Evolutionary conservation across 2,888 invertebrate species (phyloP).

Genomic region (Subacronicta megacephala): DNA sequence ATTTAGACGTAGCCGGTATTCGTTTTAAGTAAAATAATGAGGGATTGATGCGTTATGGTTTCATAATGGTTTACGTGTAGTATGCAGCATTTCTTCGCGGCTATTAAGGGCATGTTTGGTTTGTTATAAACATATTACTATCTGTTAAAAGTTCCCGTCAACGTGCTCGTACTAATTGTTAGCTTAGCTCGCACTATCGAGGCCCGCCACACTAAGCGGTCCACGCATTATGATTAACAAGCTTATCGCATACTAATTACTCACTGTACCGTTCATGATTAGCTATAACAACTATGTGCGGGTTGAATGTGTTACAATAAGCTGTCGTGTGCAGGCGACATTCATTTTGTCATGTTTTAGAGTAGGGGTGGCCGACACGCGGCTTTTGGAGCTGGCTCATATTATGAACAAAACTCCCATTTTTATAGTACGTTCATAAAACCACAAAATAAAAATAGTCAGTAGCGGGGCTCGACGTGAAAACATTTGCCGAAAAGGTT

Average conservation of each 20-base stretch:
- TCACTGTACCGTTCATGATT: constrained; percentile 60
- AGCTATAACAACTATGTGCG: constrained; percentile 33
- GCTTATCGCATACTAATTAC: constrained; percentile 76
- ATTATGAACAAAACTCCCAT: too few species aligned
- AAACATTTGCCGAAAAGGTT: too few species aligned
- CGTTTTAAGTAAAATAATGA: too few species aligned
- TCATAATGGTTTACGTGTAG: constrained; percentile 13
- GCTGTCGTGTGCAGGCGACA: constrained; percentile 28
- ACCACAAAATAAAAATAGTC: too few species aligned
- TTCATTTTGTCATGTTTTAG: constrained; percentile 41
- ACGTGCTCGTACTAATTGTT: constrained; percentile 40
- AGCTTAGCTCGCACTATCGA: constrained; percentile 34
- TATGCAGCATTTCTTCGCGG: constrained; percentile 9
- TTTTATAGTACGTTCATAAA: too few species aligned
- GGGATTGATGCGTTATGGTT: constrained; percentile 7
- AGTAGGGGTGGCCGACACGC: too few species aligned
- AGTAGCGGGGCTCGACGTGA: too few species aligned
- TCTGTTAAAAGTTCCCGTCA: constrained; percentile 46
- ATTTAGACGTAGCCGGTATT: constrained; percentile 11
- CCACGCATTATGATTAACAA: constrained; percentile 73
- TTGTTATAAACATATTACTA: constrained; percentile 29
- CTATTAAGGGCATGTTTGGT: constrained; percentile 24
- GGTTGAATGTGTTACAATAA: constrained; percentile 36
- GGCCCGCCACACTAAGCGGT: constrained; percentile 63
- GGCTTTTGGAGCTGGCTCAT: too few species aligned